A percentile compares a stretch with the other conserved stretches of the same genome.
phyloP scores from a whole-genome alignment of 2,113 vertebrate species.

The Aphyosemion australe region DNA sequence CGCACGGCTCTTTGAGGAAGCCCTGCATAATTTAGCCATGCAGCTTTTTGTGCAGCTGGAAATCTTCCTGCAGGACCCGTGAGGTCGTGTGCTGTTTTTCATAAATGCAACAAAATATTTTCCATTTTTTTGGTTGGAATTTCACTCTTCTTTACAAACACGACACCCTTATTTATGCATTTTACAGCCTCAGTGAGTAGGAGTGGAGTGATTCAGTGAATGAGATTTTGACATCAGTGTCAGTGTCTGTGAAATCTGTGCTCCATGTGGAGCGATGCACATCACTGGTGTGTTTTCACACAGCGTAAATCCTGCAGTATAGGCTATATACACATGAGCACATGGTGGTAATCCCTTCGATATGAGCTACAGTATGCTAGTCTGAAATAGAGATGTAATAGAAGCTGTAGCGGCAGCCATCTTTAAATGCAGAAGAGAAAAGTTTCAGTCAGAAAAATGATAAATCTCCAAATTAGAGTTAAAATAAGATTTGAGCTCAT shows the following conservation, averaged over 20 bases:
- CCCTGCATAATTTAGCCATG: slow-evolving; percentile 6
- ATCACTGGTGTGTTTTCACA: slow-evolving; percentile 5
- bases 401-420: too few relatives aligned
- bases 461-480: too few relatives aligned
- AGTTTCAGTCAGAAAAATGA: too few relatives aligned
- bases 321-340: background rate
- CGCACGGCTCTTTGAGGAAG: background rate
- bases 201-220: slow-evolving; percentile 10
- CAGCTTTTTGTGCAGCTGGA: background rate
- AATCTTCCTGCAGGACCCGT: background rate
- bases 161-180: background rate
- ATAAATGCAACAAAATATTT: slow-evolving; percentile 2
- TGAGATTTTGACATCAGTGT: slow-evolving; percentile 4
- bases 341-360: background rate
- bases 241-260: background rate
- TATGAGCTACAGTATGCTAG: background rate
- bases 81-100: background rate
- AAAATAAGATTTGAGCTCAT: too few relatives aligned
- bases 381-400: background rate
- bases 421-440: too few relatives aligned
- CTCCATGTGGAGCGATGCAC: background rate
- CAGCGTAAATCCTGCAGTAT: background rate
- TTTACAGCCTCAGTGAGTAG: background rate
- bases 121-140: background rate
- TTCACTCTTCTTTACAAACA: background rate